Base-by-base conservation (phyloP, 1,140 invertebrate species). In the Drosophila aff. region DNA sequence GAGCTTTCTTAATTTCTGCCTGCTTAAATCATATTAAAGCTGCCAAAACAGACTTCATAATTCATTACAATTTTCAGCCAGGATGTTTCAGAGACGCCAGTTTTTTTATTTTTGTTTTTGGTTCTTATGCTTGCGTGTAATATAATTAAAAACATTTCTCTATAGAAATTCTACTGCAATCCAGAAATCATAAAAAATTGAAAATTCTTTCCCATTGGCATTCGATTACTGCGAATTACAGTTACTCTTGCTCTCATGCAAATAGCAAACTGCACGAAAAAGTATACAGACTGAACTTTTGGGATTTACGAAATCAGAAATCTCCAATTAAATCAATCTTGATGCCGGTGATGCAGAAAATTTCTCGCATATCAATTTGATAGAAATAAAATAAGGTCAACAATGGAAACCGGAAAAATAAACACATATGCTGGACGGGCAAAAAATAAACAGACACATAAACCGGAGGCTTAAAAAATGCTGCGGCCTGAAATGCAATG, bases 271-370 rank as follows among this genome's bases (percentile, higher is more conserved):
- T 59, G n/a, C 1, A 41, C 28, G 8, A 4, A 3, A 28, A 23
- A 50, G 18, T 33, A 8, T 36, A 13, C 3, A 1, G 36, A 21
- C 26, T 18, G 23, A 4, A 21, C 7, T 6, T 6, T 36, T 0
- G 2, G 15, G 3, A 43, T 53, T 55, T 23, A 38, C 5, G n/a
- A 67, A 64, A 64, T 65, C 65, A 40, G 60, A 67, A 47, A 65
- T 65, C 60, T 49, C 31, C 44, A 73, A 73, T 73, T 73, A 61
- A 73, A 73, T 73, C 46, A 73, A 73, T 73, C 53, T 61, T 38
- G 47, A 31, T 40, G 63, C 49, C 23, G 47, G 23, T 38, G 63
- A 55, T 46, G 63, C 49, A 55, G 38, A 40, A 52, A 49, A 69
- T 69, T 72, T 49, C 21, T 60, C 44, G 36, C 43, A 49, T 50